Base-by-base conservation (phyloP, 2,113 vertebrate species). In the Phoenicopterus ruber region DNA sequence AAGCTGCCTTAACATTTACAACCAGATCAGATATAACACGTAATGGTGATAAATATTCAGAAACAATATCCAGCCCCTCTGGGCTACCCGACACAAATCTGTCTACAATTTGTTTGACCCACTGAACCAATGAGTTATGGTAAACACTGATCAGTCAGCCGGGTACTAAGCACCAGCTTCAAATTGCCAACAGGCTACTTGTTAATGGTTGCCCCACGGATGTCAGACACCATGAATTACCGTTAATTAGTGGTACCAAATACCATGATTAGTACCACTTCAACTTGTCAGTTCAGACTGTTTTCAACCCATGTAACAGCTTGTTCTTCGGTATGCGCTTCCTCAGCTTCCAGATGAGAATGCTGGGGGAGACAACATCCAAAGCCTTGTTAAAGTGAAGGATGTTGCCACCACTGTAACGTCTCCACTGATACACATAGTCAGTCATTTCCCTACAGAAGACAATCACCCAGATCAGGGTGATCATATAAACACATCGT, bases 341-440 rank as follows among this genome's bases (percentile, higher is more conserved):
- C 40, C 40, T 70, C 77, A 78, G 63, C 18, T 94, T 73, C 72
- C 46, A 65, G 42, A 76, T 10, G 5, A 63, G 32, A 80, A 59
- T 18, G 7, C 28, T 72, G 36, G 0, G 1, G 54, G 36, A 82
- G 29, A 28, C 0, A 2, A 34, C 15, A 5, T 38, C 17, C 52
- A 80, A 82, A 65, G 31, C 19, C 14, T 49, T 44, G 15, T n/a
- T 38, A 26, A 44, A 81, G 49, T 20, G 59, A 55, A 69, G 83
- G 32, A 15, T 42, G 47, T 50, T 28, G 34, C 21, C 63, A 52
- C 18, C 47, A 40, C 47, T 20, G 2, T 3, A 59, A 46, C 4
- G 7, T 42, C 77, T 79, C 59, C 15, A 32, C 8, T 50, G 44
- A 17, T 5, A 38, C 29, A 49, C 0, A 0, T 0, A 34, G 34